phyloP scores from a whole-genome alignment of 2,888 invertebrate species.

The Catocala sponsa region DNA sequence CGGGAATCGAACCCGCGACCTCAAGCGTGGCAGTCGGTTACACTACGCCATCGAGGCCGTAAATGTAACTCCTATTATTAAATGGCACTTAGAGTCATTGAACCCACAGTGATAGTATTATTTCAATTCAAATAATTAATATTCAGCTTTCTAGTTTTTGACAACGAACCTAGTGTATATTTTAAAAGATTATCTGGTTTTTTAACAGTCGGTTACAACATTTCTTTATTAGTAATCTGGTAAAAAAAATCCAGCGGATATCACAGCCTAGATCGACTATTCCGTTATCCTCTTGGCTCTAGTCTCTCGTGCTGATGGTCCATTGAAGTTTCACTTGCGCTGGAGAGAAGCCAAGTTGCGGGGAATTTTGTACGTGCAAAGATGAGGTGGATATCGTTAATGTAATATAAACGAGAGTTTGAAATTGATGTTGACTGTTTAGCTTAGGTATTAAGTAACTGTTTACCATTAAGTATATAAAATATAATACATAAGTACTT shows the following conservation, averaged over 20 bases:
- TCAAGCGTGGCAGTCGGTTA: too few species aligned
- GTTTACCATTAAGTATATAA: too few species aligned
- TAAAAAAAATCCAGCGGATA: constrained; percentile 21
- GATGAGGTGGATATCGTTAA: constrained; percentile 39
- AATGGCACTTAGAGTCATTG: too few species aligned
- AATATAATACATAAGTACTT: too few species aligned
- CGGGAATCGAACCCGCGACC: too few species aligned
- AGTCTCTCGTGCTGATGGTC: constrained; percentile 49
- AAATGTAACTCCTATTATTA: too few species aligned
- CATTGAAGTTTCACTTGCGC: constrained; percentile 70
- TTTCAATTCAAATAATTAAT: too few species aligned
- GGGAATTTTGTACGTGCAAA: constrained; percentile 51
- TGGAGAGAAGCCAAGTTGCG: constrained; percentile 65
- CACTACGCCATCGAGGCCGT: too few species aligned
- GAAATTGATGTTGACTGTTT: constrained; percentile 15
- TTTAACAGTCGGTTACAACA: background rate
- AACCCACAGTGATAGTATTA: too few species aligned
- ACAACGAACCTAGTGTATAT: too few species aligned
- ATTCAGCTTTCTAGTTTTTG: too few species aligned
- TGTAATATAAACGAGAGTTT: constrained; percentile 39
- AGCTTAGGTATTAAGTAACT: background rate
- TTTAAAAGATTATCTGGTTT: too few species aligned
- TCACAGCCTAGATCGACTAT: constrained; percentile 18
- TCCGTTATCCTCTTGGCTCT: constrained; percentile 38
- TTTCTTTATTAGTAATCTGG: background rate